A percentile compares a stretch with the other conserved stretches of the same genome.
phyloP scores from a whole-genome alignment of 2,797 vertebrate genomes.

The Melopsittacus undulatus region DNA sequence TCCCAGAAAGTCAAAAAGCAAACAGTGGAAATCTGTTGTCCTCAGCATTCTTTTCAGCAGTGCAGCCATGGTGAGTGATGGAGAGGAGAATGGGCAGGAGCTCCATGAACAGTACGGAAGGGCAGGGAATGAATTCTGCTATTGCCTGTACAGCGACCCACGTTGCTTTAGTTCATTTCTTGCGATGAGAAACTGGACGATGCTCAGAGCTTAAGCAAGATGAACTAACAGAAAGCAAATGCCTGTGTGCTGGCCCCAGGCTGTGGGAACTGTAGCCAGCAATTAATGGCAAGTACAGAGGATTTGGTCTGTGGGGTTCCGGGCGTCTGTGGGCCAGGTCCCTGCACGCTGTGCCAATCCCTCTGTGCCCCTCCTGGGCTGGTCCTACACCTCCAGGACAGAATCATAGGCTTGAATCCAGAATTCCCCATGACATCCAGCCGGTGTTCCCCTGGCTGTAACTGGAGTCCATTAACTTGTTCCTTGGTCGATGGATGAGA shows the following conservation, averaged over 20 bases:
- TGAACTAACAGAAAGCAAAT: too few relatives aligned
- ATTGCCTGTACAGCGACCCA: not conserved
- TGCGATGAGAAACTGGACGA: not conserved
- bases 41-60: not conserved
- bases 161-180: not conserved
- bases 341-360: accelerated
- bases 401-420: not conserved
- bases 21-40: not conserved
- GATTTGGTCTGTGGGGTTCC: not conserved
- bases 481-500: not conserved
- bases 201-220: not conserved
- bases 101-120: not conserved
- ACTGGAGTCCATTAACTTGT: not conserved
- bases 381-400: not conserved
- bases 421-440: not conserved
- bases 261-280: not conserved
- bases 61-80: not conserved
- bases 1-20: slow-evolving; percentile 50
- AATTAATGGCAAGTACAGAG: not conserved
- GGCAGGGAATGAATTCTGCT: not conserved
- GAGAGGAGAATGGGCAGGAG: not conserved
- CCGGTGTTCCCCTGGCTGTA: not conserved
- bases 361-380: not conserved
- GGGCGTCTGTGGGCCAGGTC: not conserved
- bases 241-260: accelerated